A percentile compares a stretch with the other conserved stretches of the same genome.
Conservation (phyloP, 2,113 vertebrate species). For the Otocyon megalotis region DNA sequence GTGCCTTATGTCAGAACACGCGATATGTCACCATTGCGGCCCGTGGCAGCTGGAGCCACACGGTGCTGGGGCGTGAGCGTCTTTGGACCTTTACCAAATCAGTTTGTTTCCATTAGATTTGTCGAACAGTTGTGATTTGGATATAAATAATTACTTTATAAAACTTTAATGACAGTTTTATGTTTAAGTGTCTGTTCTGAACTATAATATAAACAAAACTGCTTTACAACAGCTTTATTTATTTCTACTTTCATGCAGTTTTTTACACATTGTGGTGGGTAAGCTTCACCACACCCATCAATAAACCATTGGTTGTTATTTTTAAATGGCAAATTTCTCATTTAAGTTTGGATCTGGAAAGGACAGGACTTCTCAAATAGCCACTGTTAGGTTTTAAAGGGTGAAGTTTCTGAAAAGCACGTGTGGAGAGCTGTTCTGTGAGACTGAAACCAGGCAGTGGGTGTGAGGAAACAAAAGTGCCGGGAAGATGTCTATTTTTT, state of each 20-base stretch:
- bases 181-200: slow-evolving; percentile 84
- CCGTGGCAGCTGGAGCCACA: slow-evolving; percentile 78
- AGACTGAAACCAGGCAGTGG: background rate
- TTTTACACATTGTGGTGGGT: slow-evolving; percentile 88
- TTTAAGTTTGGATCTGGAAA: slow-evolving; percentile 73
- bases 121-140: slow-evolving; percentile 84
- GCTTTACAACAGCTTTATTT: slow-evolving; percentile 88
- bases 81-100: slow-evolving; percentile 85
- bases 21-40: slow-evolving; percentile 84
- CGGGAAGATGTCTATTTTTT: slow-evolving; percentile 72
- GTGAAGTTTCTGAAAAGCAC: slow-evolving; percentile 55
- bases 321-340: slow-evolving; percentile 78
- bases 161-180: slow-evolving; percentile 83
- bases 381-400: slow-evolving; percentile 13
- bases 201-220: slow-evolving; percentile 83
- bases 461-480: slow-evolving; percentile 63
- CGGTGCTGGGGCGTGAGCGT: slow-evolving; percentile 86
- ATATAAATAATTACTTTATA: slow-evolving; percentile 81
- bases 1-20: slow-evolving; percentile 88
- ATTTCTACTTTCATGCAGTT: slow-evolving; percentile 88
- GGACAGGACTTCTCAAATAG: slow-evolving; percentile 61
- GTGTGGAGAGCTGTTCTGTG: slow-evolving; percentile 51
- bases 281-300: slow-evolving; percentile 85
- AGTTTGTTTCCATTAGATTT: slow-evolving; percentile 82
- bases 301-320: slow-evolving; percentile 88